Conservation (phyloP, 53 echinoderm and acorn worm species). For the Antedon mediterranea region DNA sequence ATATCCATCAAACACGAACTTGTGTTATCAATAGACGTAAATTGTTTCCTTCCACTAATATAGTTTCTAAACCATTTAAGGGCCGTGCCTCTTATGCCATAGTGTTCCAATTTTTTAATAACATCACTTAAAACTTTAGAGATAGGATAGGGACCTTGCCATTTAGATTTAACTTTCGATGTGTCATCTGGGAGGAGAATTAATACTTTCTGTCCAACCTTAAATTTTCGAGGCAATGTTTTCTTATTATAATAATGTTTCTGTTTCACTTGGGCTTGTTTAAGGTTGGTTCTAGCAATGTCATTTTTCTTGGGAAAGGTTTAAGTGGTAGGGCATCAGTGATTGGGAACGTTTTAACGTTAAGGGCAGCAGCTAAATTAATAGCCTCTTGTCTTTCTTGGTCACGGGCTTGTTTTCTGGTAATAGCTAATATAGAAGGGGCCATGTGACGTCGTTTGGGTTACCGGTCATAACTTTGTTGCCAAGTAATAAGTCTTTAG, state of each 20-base stretch:
- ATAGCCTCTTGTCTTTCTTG: not conserved
- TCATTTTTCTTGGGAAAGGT: too few relatives aligned
- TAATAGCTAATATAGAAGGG: not conserved
- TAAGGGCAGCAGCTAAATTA: not conserved
- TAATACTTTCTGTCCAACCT: not conserved
- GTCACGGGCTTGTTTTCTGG: not conserved
- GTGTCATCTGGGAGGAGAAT: not conserved
- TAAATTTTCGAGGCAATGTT: not conserved
- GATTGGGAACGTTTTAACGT: not conserved
- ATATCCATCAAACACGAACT: too few relatives aligned
- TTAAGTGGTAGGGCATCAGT: too few relatives aligned
- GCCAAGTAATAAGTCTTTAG: too few relatives aligned
- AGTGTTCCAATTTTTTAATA: too few relatives aligned
- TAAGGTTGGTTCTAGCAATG: not conserved
- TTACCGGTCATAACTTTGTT: too few relatives aligned
- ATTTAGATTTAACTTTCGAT: not conserved
- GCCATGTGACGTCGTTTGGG: not conserved
- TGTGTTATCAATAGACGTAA: too few relatives aligned
- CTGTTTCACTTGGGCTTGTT: not conserved
- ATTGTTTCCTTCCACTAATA: too few relatives aligned
- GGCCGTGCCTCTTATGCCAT: too few relatives aligned
- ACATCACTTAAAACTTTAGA: not conserved
- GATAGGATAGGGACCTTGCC: not conserved
- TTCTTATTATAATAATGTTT: not conserved
- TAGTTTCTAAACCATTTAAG: too few relatives aligned